Evolutionary conservation across 2,113 vertebrate genomes (phyloP), one percentile per base, ranked within the genome.

Genomic region (Orycteropus afer): DNA sequence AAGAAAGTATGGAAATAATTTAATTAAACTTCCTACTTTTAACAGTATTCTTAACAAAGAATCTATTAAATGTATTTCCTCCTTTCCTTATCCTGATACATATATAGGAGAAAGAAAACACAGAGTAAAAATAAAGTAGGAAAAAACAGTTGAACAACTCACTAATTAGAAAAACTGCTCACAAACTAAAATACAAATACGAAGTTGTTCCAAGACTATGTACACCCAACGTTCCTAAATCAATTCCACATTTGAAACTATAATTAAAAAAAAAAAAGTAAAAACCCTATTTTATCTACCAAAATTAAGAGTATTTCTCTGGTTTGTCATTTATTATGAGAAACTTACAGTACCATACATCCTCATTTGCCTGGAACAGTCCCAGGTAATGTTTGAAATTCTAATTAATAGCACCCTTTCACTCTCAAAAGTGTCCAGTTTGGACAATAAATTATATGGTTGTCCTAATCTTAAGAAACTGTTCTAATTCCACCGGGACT

Each of bases 21-120:
- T 69, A 90, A 87, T 55, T 76, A 87, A 84, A 73, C 40, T 91
- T 77, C 42, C 55, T 82, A 93, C n/a, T 45, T 71, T 77, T 82
- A 92, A 69, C 23, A 93, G 63, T 77, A 15, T 5, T 67, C 55
- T 59, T 92, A 96, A 76, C 29, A 87, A 63, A 85, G 53, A 86
- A 23, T 73, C 15, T 45, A 89, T 42, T 74, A 90, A 84, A 37
- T 25, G 32, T 6, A 22, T 6, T 29, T 57, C 47, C 51, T 83
- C 63, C 78, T 82, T 78, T 77, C 32, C 27, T 37, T 55, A 95
- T 47, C 55, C 55, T 61, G 65, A 77, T 40, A 61, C 37, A 71
- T 34, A 61, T 61, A 25, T 23, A 92, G 13, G 32, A 29, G 1
- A 57, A 93, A 32, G 7, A 77, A 17, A 95, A 85, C 11, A 83